A percentile compares a stretch with the other conserved stretches of the same genome.
These are phyloP conservation scores for Psilanteris sp. DNA, from an alignment of 1,140 invertebrate species.

Conservation along the genomic window DNA sequence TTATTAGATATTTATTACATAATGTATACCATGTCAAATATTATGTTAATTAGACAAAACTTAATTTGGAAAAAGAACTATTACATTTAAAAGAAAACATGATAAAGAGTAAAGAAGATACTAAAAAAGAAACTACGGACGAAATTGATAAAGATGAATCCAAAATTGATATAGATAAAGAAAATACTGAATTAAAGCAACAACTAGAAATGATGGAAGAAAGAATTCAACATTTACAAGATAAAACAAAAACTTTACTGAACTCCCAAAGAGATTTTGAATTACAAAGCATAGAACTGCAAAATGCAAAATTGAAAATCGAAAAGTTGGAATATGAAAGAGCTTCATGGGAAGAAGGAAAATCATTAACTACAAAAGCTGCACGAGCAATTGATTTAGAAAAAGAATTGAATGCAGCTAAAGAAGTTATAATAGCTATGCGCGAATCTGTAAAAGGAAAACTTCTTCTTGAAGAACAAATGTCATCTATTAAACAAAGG, in stretches of 20 bases:
- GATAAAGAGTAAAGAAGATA: neutral
- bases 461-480: slow-evolving; percentile 76
- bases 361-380: slow-evolving; percentile 66
- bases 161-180: slow-evolving; percentile 50
- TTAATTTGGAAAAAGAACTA: slow-evolving; percentile 72
- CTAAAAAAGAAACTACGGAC: slow-evolving; percentile 25
- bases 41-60: slow-evolving; percentile 70
- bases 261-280: slow-evolving; percentile 68
- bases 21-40: too few species aligned
- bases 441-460: slow-evolving; percentile 76
- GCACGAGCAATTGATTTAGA: slow-evolving; percentile 71
- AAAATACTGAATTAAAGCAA: slow-evolving; percentile 56
- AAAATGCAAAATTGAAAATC: slow-evolving; percentile 69
- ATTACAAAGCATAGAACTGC: slow-evolving; percentile 70
- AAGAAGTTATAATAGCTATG: slow-evolving; percentile 65
- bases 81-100: slow-evolving; percentile 42
- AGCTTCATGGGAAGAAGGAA: slow-evolving; percentile 71
- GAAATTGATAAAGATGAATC: slow-evolving; percentile 64
- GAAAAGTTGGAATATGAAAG: slow-evolving; percentile 72
- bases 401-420: slow-evolving; percentile 70
- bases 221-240: slow-evolving; percentile 68
- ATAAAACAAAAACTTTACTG: slow-evolving; percentile 66
- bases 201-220: slow-evolving; percentile 65
- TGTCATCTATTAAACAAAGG: slow-evolving; percentile 72
- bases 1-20: too few species aligned